Evolutionary conservation across 1,140 invertebrate genomes (phyloP), one percentile per base, ranked within the genome.

Genomic region (Camponotus pennsylvanicus): DNA sequence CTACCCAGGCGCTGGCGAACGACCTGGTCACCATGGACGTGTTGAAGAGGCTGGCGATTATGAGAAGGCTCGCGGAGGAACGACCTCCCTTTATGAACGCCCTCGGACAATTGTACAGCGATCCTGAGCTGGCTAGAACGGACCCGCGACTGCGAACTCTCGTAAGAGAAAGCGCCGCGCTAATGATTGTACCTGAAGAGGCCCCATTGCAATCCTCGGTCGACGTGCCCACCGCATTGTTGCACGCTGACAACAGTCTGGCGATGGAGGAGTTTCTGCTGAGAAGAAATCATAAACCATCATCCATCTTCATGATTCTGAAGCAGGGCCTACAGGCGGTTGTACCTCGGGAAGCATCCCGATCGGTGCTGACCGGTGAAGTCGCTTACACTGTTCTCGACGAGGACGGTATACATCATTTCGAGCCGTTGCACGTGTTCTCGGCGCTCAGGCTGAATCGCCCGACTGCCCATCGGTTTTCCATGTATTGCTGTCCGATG

Each of bases 301-400:
- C 94, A 11, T 95, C 96, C 0, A 96, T 97, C 3, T 95, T 97
- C 52, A 96, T 98, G 91, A 97, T 98, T 61, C 96, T 97, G 82
- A 97, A 98, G 80, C 96, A 97, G 91, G 97, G 97, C 21, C 90
- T 97, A n/a, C 97, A 98, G 92, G 97, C 97, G 0, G 97, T 98
- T 1, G 96, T 98, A 27, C 97, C 97, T 0, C 95, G 97, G 59
- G 97, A 98, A 92, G 97, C 97, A 0, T 96, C 97, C 59, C 95
- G 97, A 34, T 96, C 96, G 27, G 97, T 98, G 9, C 93, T 98
- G 6, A 97, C 97, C 1, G 97, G 97, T 18, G 95, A 97, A 93
- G 96, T 97, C 1, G 96, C 97, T 4, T 98, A 98, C 88, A 97
- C 97, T 3, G 96, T 98, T 3, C 95, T 98, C 0, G 97, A 98